These are phyloP conservation scores for Calephelis nemesis DNA, from an alignment of 1,140 invertebrate genomes.

Conservation along the genomic window DNA sequence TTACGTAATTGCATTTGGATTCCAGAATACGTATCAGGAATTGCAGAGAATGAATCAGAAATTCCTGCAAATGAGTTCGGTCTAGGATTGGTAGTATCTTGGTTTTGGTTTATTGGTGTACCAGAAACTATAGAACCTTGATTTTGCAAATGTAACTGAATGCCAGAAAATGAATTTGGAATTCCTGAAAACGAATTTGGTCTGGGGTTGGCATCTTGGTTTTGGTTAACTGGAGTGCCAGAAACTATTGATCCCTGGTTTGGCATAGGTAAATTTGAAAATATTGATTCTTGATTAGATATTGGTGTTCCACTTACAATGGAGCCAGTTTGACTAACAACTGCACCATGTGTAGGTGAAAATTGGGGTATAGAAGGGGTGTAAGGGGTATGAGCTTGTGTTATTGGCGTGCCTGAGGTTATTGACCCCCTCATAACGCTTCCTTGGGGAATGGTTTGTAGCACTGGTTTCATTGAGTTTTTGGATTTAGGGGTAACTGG, in stretches of 20 bases:
- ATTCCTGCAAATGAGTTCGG: not conserved
- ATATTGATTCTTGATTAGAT: constrained; percentile 21
- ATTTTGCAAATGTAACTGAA: constrained; percentile 13
- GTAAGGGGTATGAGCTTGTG: constrained; percentile 41
- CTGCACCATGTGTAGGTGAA: constrained; percentile 40
- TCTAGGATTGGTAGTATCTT: constrained; percentile 3
- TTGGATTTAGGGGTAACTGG: constrained; percentile 49
- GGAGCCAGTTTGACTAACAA: constrained; percentile 28
- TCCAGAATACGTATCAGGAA: not conserved
- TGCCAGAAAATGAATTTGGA: constrained; percentile 11
- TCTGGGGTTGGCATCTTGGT: constrained; percentile 10
- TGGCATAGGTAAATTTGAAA: constrained; percentile 4
- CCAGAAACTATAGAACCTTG: constrained; percentile 24
- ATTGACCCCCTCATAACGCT: constrained; percentile 51
- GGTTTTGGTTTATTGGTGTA: constrained; percentile 21
- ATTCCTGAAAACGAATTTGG: constrained; percentile 8
- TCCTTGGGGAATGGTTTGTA: constrained; percentile 65
- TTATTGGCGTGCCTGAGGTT: constrained; percentile 37
- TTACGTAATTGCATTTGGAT: constrained; percentile 18
- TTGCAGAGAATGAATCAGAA: not conserved
- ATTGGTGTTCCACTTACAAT: constrained; percentile 25
- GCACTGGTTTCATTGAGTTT: constrained; percentile 51
- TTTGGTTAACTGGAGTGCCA: constrained; percentile 24
- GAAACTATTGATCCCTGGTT: constrained; percentile 23
- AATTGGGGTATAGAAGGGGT: constrained; percentile 44